Evolutionary conservation across 35 echinoderm and acorn worm species (phyloP).

Genomic region (Lytechinus variegatus): DNA sequence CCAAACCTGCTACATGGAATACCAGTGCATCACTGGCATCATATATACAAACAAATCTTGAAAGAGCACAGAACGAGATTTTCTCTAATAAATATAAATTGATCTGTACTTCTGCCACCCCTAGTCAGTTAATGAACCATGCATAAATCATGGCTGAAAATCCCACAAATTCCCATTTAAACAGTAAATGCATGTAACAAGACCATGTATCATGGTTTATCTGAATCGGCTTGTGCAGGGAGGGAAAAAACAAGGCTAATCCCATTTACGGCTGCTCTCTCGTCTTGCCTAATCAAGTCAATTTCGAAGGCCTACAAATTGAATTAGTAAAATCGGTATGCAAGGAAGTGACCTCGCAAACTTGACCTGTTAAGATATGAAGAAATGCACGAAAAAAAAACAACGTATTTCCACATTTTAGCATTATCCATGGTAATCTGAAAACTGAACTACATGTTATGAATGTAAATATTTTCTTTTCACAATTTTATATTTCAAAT

Average conservation of each 20-base stretch:
- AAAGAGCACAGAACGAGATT: too few relatives aligned
- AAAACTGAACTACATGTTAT: background rate
- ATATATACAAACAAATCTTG: too few relatives aligned
- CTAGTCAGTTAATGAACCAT: background rate
- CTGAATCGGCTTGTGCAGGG: background rate
- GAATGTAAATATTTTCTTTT: background rate
- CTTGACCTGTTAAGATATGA: constrained; percentile 1
- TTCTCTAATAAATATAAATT: background rate
- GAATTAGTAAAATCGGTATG: background rate
- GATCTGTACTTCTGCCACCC: constrained; percentile 7
- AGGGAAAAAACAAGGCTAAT: background rate
- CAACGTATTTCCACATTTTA: background rate
- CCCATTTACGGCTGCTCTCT: background rate
- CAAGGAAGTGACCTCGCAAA: background rate
- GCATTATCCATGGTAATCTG: background rate
- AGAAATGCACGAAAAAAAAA: background rate
- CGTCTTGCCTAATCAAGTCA: constrained; percentile 2
- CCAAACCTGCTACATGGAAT: too few relatives aligned
- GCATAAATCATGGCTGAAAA: background rate
- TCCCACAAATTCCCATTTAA: background rate
- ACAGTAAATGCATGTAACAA: constrained; percentile 3
- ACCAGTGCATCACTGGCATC: too few relatives aligned
- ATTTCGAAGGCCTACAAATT: constrained; percentile 8
- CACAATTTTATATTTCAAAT: background rate
- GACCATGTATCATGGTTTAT: background rate